phyloP scores from a whole-genome alignment of 2,888 invertebrate genomes.

The Stenolophus ochropezus region DNA sequence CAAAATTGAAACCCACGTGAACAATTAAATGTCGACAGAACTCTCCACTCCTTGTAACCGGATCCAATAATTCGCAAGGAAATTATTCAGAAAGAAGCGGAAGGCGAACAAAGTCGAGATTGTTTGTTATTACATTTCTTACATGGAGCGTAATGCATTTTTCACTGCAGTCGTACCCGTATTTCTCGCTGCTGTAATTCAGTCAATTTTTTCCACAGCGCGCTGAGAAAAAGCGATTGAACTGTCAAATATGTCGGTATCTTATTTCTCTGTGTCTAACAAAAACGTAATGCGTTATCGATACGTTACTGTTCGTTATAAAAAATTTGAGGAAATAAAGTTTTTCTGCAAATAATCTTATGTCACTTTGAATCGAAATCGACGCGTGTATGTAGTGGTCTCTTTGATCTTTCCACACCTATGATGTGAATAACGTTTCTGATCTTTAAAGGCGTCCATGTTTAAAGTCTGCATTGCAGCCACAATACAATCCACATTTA shows the following conservation, averaged over 20 bases:
- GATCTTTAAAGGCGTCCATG: neutral
- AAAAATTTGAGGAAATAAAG: constrained; percentile 39
- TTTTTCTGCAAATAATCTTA: constrained; percentile 40
- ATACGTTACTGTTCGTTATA: constrained; percentile 49
- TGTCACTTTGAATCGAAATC: constrained; percentile 28
- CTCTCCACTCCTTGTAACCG: constrained; percentile 14
- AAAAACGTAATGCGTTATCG: constrained; percentile 58
- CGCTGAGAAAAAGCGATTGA: constrained; percentile 49
- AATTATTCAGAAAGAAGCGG: constrained; percentile 28
- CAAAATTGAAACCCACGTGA: constrained; percentile 35
- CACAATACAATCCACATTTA: too few relatives aligned
- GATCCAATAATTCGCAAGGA: neutral
- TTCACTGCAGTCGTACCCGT: constrained; percentile 21
- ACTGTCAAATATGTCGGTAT: constrained; percentile 58
- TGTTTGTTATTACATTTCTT: constrained; percentile 40
- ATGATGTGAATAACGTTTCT: constrained; percentile 4
- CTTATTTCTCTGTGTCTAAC: constrained; percentile 52
- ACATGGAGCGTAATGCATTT: constrained; percentile 37
- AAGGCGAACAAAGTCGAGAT: neutral
- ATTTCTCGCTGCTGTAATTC: constrained; percentile 49
- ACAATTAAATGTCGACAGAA: neutral
- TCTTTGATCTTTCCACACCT: constrained; percentile 37
- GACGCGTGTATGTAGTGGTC: constrained; percentile 8
- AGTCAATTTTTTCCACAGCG: constrained; percentile 45
- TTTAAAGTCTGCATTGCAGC: too few relatives aligned